These are phyloP conservation scores for Centruroides sculpturatus DNA, from an alignment of 1,140 invertebrate species.

Conservation along the genomic window DNA sequence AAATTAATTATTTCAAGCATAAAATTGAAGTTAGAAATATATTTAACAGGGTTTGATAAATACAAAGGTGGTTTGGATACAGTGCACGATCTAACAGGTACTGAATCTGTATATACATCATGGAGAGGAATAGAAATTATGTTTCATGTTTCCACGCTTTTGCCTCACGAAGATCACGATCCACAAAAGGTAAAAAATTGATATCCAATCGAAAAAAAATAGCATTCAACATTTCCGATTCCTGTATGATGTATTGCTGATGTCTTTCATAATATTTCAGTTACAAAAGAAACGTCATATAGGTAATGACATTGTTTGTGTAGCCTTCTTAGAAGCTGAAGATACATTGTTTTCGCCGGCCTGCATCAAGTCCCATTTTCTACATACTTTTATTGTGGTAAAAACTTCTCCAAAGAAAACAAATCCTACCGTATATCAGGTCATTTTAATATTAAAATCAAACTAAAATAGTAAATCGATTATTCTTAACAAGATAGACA, in stretches of 20 bases:
- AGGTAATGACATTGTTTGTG: slow-evolving; percentile 80
- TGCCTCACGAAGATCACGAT: slow-evolving; percentile 70
- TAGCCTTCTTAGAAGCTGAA: slow-evolving; percentile 87
- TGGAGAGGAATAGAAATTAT: slow-evolving; percentile 79
- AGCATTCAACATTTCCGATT: too few species aligned
- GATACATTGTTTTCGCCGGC: slow-evolving; percentile 80
- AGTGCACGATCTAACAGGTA: slow-evolving; percentile 73
- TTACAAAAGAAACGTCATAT: slow-evolving; percentile 69
- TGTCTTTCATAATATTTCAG: slow-evolving; percentile 16
- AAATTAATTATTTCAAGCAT: too few species aligned
- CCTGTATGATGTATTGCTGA: neutral
- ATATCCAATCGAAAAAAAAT: neutral
- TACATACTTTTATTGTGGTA: slow-evolving; percentile 23
- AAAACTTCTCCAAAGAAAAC: slow-evolving; percentile 61
- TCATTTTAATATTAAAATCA: neutral
- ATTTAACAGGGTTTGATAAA: slow-evolving; percentile 52
- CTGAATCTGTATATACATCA: slow-evolving; percentile 72
- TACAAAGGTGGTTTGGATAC: slow-evolving; percentile 86
- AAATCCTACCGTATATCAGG: slow-evolving; percentile 76
- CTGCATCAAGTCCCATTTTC: slow-evolving; percentile 43
- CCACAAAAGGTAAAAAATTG: slow-evolving; percentile 30
- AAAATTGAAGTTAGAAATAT: too few species aligned
- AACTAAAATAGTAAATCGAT: too few species aligned
- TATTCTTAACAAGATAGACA: too few species aligned
- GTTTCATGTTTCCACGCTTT: slow-evolving; percentile 87